phyloP scores from a whole-genome alignment of 2,888 invertebrate species.

The Tinea pellionella region DNA sequence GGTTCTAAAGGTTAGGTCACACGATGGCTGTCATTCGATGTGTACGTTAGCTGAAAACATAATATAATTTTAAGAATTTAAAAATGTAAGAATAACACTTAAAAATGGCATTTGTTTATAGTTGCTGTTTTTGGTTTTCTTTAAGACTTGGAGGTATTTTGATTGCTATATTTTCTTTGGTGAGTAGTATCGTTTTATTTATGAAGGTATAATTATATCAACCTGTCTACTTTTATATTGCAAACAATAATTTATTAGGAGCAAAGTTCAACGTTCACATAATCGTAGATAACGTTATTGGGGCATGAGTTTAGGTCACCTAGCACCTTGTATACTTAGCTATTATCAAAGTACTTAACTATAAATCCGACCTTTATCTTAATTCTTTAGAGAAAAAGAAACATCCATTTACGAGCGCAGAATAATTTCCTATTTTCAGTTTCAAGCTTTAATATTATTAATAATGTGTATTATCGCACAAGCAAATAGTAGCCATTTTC shows the following conservation, averaged over 20 bases:
- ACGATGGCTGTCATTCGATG: not conserved
- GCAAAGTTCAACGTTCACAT: too few species aligned
- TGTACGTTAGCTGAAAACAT: not conserved
- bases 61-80: not conserved
- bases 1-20: not conserved
- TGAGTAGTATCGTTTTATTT: slow-evolving; percentile 23
- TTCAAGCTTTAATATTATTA: slow-evolving; percentile 36
- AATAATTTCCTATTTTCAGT: slow-evolving; percentile 25
- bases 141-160: slow-evolving; percentile 53
- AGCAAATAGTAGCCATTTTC: slow-evolving; percentile 26
- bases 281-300: too few species aligned
- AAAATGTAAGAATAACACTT: not conserved
- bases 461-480: slow-evolving; percentile 30
- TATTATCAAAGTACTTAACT: not conserved
- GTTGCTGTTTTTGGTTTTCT: slow-evolving; percentile 63
- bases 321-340: too few species aligned
- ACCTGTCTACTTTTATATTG: not conserved
- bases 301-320: too few species aligned
- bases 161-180: slow-evolving; percentile 46
- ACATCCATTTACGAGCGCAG: not conserved
- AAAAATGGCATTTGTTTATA: slow-evolving; percentile 52
- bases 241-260: not conserved
- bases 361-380: too few species aligned
- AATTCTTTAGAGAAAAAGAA: too few species aligned
- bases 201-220: too few species aligned